These are phyloP conservation scores for Hepsetus odoe DNA, from an alignment of 2,113 vertebrate species.

Conservation along the genomic window DNA sequence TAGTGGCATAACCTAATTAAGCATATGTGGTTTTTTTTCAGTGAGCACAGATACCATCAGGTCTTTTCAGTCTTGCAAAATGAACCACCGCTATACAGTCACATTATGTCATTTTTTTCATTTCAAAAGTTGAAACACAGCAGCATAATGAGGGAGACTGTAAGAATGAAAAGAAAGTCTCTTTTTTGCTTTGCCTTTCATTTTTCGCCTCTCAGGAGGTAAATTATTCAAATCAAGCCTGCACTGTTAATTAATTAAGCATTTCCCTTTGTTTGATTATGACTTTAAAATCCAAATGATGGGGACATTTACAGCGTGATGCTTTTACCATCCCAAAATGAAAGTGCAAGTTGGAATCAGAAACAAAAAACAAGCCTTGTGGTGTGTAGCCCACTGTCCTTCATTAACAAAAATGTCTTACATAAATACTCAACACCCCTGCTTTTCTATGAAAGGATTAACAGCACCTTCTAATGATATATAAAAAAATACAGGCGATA, in stretches of 20 bases:
- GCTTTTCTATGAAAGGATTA: too few relatives aligned
- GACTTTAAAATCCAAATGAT: not conserved
- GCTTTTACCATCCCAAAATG: not conserved
- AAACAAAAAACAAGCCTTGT: not conserved
- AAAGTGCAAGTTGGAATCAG: not conserved
- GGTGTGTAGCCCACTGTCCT: too few relatives aligned
- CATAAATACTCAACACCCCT: too few relatives aligned
- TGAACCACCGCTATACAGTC: not conserved
- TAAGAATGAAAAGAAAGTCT: not conserved
- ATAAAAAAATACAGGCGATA: too few relatives aligned
- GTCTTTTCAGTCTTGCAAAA: not conserved
- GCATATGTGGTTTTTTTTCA: not conserved
- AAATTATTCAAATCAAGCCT: not conserved
- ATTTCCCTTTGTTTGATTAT: conserved; percentile 3
- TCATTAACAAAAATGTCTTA: too few relatives aligned
- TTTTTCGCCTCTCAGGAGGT: not conserved
- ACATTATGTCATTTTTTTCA: not conserved
- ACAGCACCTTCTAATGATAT: too few relatives aligned
- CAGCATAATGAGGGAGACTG: not conserved
- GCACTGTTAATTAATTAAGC: not conserved
- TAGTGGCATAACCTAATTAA: conserved; percentile 3
- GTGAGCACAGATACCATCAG: not conserved
- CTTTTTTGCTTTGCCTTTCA: not conserved
- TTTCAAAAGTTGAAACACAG: conserved; percentile 1
- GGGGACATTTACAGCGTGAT: not conserved